phyloP scores from a whole-genome alignment of 2,797 vertebrate species.

The Coracias cyanogaster region DNA sequence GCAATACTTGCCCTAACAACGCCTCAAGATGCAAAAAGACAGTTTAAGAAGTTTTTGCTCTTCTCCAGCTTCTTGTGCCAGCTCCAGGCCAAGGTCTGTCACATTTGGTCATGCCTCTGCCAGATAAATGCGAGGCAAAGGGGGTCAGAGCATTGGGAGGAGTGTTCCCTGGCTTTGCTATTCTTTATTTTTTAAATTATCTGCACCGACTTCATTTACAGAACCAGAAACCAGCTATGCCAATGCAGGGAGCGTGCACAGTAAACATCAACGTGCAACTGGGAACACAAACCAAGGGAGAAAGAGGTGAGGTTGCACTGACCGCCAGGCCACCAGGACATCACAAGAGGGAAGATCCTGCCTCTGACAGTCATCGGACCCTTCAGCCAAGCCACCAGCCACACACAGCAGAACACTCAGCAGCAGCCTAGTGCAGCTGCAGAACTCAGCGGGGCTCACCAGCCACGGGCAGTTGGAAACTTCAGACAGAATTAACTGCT shows the following conservation, averaged over 20 bases:
- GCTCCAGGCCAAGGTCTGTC: not conserved
- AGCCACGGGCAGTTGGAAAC: not conserved
- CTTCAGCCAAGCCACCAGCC: not conserved
- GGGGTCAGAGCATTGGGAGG: rapidly evolving
- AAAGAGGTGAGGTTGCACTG: not conserved
- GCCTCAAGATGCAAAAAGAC: not conserved
- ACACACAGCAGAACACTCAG: not conserved
- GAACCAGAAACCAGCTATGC: not conserved
- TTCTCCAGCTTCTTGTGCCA: not conserved
- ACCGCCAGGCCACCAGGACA: not conserved
- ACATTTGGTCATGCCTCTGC: not conserved
- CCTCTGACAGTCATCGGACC: not conserved
- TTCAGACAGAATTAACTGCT: not conserved
- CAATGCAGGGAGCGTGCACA: not conserved
- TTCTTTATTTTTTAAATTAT: not conserved
- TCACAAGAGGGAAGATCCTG: not conserved
- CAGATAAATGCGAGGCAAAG: rapidly evolving
- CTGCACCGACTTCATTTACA: not conserved
- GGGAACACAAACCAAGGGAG: not conserved
- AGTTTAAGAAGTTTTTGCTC: not conserved
- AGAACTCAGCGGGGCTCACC: not conserved
- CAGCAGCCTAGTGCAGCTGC: not conserved
- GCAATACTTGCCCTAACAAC: not conserved
- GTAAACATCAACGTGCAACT: rapidly evolving
- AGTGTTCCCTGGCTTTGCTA: not conserved